Conservation (phyloP, 2,113 vertebrate genomes). For the Corythornis madagascariensis region DNA sequence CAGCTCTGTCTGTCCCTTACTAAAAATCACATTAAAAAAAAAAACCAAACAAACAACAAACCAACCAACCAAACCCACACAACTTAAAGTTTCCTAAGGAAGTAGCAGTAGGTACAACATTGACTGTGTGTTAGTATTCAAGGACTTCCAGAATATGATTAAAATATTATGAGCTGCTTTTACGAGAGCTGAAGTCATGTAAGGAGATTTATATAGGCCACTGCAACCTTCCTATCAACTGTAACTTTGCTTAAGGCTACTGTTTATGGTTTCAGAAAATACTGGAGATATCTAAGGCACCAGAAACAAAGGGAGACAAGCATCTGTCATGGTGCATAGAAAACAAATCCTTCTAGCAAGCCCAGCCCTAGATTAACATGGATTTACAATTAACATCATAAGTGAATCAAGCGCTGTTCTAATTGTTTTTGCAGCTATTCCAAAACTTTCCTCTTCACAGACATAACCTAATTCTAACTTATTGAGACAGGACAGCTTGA, state of each 20-base stretch:
- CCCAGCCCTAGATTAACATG: constrained; percentile 59
- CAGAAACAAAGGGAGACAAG: constrained; percentile 32
- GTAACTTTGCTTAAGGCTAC: constrained; percentile 55
- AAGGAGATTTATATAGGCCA: constrained; percentile 46
- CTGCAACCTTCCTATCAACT: constrained; percentile 36
- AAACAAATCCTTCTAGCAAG: constrained; percentile 65
- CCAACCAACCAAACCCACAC: background rate
- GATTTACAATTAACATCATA: constrained; percentile 66
- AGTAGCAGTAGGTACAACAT: background rate
- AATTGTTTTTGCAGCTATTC: constrained; percentile 69
- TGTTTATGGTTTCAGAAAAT: constrained; percentile 43
- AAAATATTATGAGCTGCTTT: constrained; percentile 55
- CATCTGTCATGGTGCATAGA: constrained; percentile 3
- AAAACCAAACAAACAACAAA: background rate
- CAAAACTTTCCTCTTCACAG: constrained; percentile 64
- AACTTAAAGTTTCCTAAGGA: background rate
- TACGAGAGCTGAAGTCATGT: constrained; percentile 41
- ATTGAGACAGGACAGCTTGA: constrained; percentile 69
- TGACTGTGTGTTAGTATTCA: background rate
- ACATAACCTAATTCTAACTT: constrained; percentile 66
- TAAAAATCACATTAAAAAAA: background rate
- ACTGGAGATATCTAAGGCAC: background rate
- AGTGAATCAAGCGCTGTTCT: constrained; percentile 24
- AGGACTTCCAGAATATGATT: constrained; percentile 42
- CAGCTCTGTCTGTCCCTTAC: background rate